Base-by-base conservation (phyloP, 23 tunicate genomes). In the Trididemnum miniatum region DNA sequence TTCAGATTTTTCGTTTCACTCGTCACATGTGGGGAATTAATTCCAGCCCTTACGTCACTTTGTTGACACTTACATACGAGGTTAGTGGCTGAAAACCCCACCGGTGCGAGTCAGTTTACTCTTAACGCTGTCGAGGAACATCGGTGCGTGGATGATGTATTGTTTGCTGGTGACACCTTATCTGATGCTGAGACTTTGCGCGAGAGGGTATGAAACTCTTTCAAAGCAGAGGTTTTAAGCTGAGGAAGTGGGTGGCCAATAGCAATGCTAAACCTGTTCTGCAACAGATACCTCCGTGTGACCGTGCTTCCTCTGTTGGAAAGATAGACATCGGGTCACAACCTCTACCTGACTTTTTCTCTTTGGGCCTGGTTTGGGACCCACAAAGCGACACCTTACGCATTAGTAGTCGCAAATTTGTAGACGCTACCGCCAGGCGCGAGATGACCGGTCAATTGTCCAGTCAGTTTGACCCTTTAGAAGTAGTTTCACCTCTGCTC, bases 221-320 rank as follows among this genome's bases (percentile, higher is more conserved):
- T 20, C 9, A 37, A n/a, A 73, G 59, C 32, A 57, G 79, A 9
- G 79, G 79, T 9, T 73, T 73, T 73, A 73, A 39, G 18, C 79
- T 73, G 32, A 3, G 7, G 15, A 73, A 73, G 59, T 39, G 79
- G 79, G 59, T n/a, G 3, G 57, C 79, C 29, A 73, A 73, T 40
- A 7, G 31, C 20, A 15, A 3, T 12, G 28, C 79, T 39, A 73
- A 38, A 34, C 12, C 29, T 37, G 24, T 73, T 73, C 38, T 39
- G 59, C 2, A 25, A 3, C 3, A n/a, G 18, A 9, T 73, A 2
- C 57, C 79, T 2, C 3, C 29, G 37, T 15, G 29, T 23, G 31
- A 38, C 25, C 59, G 37, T 20, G 59, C 59, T n/a, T 3, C 79
- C 38, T 20, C 28, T 39, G 9, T 73, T 3, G 22, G 59, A 15